phyloP scores from a whole-genome alignment of 2,797 vertebrate species.

The Phalloptychus januarius region DNA sequence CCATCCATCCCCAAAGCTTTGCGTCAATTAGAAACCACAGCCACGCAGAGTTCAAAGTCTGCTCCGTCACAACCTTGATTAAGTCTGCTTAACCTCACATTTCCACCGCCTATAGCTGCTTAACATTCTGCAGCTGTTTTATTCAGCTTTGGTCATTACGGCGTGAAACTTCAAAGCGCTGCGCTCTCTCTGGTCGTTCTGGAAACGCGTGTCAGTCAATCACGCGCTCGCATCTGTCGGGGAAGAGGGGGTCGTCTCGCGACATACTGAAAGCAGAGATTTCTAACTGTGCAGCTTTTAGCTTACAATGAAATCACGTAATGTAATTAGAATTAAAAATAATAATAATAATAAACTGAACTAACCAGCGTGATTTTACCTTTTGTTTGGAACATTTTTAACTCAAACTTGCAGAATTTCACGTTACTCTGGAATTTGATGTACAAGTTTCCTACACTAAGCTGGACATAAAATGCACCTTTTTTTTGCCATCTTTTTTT shows the following conservation, averaged over 20 bases:
- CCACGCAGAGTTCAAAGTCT: slow-evolving; percentile 80
- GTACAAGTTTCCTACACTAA: background rate
- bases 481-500: background rate
- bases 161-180: slow-evolving; percentile 82
- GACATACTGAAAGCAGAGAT: background rate
- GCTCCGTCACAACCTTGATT: slow-evolving; percentile 78
- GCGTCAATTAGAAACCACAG: slow-evolving; percentile 79
- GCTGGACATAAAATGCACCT: background rate
- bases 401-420: background rate
- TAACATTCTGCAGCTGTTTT: slow-evolving; percentile 84
- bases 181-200: slow-evolving; percentile 74
- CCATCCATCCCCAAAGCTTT: slow-evolving; percentile 73
- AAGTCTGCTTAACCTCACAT: slow-evolving; percentile 81
- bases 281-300: background rate
- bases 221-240: slow-evolving; percentile 18
- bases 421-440: background rate
- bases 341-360: background rate
- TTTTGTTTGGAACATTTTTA: background rate
- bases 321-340: background rate
- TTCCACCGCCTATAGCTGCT: slow-evolving; percentile 73
- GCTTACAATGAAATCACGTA: background rate
- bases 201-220: slow-evolving; percentile 82
- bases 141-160: slow-evolving; percentile 84
- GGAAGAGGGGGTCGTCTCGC: background rate
- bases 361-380: background rate